Conservation (phyloP, 2,797 vertebrate genomes). For the Clamator glandarius region DNA sequence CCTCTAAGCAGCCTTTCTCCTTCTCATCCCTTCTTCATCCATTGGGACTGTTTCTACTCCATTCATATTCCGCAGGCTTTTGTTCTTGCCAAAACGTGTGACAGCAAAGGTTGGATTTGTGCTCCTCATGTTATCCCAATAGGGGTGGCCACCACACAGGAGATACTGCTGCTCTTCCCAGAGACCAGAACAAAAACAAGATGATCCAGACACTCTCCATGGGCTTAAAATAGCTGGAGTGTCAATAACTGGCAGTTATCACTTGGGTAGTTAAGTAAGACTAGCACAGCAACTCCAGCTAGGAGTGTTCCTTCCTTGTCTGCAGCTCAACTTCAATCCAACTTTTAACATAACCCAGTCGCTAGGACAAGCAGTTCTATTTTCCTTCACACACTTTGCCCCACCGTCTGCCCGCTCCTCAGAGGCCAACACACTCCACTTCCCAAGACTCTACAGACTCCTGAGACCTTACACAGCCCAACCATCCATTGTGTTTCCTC, state of each 20-base stretch:
- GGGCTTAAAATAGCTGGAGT: background rate
- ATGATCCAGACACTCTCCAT: background rate
- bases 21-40: background rate
- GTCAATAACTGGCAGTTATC: background rate
- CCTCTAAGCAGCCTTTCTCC: background rate
- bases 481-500: background rate
- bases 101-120: background rate
- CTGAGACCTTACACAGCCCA: background rate
- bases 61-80: background rate
- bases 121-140: background rate
- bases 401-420: background rate
- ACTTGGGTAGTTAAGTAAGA: background rate
- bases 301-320: background rate
- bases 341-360: background rate
- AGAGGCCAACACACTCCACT: background rate
- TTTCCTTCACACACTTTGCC: background rate
- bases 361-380: background rate
- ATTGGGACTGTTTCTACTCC: background rate
- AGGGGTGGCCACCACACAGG: fast-evolving
- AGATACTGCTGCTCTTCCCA: background rate
- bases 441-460: background rate
- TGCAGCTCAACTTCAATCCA: background rate
- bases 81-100: background rate
- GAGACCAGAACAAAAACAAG: background rate
- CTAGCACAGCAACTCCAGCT: background rate